These are phyloP conservation scores for Mactra quadrangularis DNA, from an alignment of 1,140 invertebrate species.

Conservation along the genomic window DNA sequence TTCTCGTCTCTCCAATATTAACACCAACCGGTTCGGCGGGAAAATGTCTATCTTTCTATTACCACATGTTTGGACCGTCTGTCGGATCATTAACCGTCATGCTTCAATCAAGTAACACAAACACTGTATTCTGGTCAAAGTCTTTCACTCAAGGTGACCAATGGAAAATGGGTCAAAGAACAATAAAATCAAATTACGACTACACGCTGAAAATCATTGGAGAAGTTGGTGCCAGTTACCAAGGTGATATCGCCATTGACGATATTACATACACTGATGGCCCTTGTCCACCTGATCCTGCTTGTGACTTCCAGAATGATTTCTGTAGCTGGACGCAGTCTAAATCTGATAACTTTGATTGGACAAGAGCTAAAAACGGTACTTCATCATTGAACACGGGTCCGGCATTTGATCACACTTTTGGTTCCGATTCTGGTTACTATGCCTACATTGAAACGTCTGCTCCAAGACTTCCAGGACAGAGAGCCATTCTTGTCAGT, in stretches of 20 bases:
- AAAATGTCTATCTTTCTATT: slow-evolving; percentile 86
- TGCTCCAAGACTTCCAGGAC: slow-evolving; percentile 65
- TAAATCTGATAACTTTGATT: slow-evolving; percentile 76
- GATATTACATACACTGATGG: slow-evolving; percentile 81
- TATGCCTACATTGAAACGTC: slow-evolving; percentile 80
- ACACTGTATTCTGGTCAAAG: slow-evolving; percentile 69
- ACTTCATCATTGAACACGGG: slow-evolving; percentile 87
- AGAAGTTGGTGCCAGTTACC: slow-evolving; percentile 67
- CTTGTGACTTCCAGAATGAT: slow-evolving; percentile 76
- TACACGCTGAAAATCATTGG: slow-evolving; percentile 69
- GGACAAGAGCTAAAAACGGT: slow-evolving; percentile 72
- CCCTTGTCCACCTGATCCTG: slow-evolving; percentile 65
- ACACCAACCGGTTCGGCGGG: slow-evolving; percentile 70
- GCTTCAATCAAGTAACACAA: slow-evolving; percentile 54
- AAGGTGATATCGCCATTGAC: slow-evolving; percentile 80
- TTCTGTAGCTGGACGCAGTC: slow-evolving; percentile 76
- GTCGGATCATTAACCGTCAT: slow-evolving; percentile 67
- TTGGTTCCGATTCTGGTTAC: slow-evolving; percentile 74
- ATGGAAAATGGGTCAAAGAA: slow-evolving; percentile 69
- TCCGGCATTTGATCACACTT: slow-evolving; percentile 90
- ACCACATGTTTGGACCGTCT: slow-evolving; percentile 89
- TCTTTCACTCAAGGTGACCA: slow-evolving; percentile 67
- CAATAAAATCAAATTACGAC: slow-evolving; percentile 61
- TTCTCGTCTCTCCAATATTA: slow-evolving; percentile 84
- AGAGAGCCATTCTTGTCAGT: slow-evolving; percentile 70